A percentile compares a stretch with the other conserved stretches of the same genome.
phyloP scores from a whole-genome alignment of 2,797 vertebrate genomes.

The Silurus lanzhouensis region DNA sequence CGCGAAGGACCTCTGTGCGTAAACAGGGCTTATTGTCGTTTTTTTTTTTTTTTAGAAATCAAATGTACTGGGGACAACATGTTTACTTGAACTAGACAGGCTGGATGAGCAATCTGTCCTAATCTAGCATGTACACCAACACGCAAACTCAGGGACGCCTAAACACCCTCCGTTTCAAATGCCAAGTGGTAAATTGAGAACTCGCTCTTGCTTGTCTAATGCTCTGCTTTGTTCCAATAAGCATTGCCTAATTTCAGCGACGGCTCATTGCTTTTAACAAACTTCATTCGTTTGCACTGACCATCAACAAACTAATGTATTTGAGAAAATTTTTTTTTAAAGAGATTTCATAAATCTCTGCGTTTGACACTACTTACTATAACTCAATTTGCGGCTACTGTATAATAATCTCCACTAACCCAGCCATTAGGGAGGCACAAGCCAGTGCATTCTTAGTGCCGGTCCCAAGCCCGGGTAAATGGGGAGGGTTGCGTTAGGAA shows the following conservation, averaged over 20 bases:
- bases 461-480: too few relatives aligned
- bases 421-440: too few relatives aligned
- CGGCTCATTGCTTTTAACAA: constrained; percentile 19
- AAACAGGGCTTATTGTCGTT: too few relatives aligned
- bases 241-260: constrained; percentile 3
- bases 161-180: constrained; percentile 11
- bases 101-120: constrained; percentile 34
- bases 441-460: too few relatives aligned
- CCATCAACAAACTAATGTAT: neutral
- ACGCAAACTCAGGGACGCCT: neutral
- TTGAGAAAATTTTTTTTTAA: too few relatives aligned
- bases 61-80: constrained; percentile 18
- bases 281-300: neutral
- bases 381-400: neutral
- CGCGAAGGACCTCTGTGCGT: too few relatives aligned
- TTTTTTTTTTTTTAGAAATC: neutral
- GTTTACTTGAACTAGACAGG: constrained; percentile 36
- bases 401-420: too few relatives aligned
- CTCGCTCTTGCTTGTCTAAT: constrained; percentile 21
- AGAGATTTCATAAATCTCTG: neutral
- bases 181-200: constrained; percentile 31
- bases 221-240: constrained; percentile 26
- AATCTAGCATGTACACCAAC: constrained; percentile 21
- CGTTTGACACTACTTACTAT: neutral
- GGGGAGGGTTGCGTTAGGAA: too few relatives aligned